Percentiles rank a stretch among this genome's conserved stretches.
These are phyloP conservation scores for Cryptocephalus primarius DNA, from an alignment of 2,888 invertebrate genomes.

Conservation along the genomic window DNA sequence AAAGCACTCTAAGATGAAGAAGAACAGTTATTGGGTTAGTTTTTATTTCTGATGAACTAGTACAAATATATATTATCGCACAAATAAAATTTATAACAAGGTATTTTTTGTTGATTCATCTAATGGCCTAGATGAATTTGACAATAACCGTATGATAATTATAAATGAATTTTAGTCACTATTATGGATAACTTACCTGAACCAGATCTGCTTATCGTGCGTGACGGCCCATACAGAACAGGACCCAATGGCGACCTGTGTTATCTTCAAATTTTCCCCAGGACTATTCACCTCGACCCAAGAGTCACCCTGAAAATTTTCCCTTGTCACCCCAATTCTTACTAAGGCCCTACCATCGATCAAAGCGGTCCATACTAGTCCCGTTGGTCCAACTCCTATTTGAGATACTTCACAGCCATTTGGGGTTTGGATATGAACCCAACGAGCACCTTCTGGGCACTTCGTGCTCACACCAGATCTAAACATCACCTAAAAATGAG, in stretches of 20 bases:
- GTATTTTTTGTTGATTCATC: no score
- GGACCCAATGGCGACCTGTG: slow-evolving; percentile 71
- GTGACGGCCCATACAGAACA: slow-evolving; percentile 74
- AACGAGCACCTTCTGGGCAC: slow-evolving; percentile 79
- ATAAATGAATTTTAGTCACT: no score
- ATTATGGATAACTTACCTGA: slow-evolving; percentile 49
- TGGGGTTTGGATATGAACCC: slow-evolving; percentile 69
- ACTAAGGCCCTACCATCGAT: slow-evolving; percentile 76
- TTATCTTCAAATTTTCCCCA: slow-evolving; percentile 55
- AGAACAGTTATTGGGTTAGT: no score
- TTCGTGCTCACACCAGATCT: slow-evolving; percentile 68
- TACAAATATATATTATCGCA: no score
- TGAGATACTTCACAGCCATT: slow-evolving; percentile 74
- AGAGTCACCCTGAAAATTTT: slow-evolving; percentile 50
- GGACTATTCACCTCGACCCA: slow-evolving; percentile 78
- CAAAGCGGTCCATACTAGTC: slow-evolving; percentile 78
- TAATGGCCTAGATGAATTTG: no score
- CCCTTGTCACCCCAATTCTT: slow-evolving; percentile 72
- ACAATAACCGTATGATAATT: no score
- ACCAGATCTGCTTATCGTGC: slow-evolving; percentile 78
- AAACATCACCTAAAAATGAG: slow-evolving; percentile 59
- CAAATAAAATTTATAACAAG: no score
- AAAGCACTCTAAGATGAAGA: no score
- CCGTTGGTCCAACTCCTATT: slow-evolving; percentile 76
- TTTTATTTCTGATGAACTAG: no score